Percentiles rank a stretch among this genome's conserved stretches.
phyloP scores from a whole-genome alignment of 2,888 invertebrate genomes.

The Tetropium fuscum region DNA sequence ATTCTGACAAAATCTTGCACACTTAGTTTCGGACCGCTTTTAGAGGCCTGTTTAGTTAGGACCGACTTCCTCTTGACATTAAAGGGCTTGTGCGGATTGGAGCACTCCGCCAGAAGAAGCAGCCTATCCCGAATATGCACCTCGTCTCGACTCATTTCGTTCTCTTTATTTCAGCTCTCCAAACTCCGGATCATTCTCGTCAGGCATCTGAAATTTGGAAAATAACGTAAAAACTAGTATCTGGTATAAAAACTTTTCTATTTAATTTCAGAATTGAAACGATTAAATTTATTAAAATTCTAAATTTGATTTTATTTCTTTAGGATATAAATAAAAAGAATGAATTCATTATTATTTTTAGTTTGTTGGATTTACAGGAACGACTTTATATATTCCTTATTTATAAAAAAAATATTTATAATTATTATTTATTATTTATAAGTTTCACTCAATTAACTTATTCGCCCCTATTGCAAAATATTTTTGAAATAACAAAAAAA shows the following conservation, averaged over 20 bases:
- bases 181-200: background rate
- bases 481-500: too few relatives aligned
- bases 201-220: conserved; percentile 2
- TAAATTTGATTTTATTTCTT: too few relatives aligned
- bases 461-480: too few relatives aligned
- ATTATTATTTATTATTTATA: too few relatives aligned
- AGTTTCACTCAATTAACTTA: too few relatives aligned
- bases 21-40: conserved; percentile 57
- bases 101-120: conserved; percentile 67
- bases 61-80: conserved; percentile 63
- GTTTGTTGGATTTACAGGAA: too few relatives aligned
- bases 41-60: conserved; percentile 63
- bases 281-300: too few relatives aligned
- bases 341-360: too few relatives aligned
- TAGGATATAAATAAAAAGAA: too few relatives aligned
- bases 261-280: too few relatives aligned
- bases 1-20: conserved; percentile 65
- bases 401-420: too few relatives aligned
- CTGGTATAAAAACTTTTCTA: background rate
- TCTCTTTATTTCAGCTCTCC: background rate
- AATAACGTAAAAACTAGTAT: background rate
- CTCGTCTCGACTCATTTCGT: conserved; percentile 62
- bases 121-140: conserved; percentile 68
- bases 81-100: conserved; percentile 60
- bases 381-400: too few relatives aligned